These are phyloP conservation scores for Calonectris borealis DNA, from an alignment of 2,113 vertebrate genomes.

Conservation along the genomic window DNA sequence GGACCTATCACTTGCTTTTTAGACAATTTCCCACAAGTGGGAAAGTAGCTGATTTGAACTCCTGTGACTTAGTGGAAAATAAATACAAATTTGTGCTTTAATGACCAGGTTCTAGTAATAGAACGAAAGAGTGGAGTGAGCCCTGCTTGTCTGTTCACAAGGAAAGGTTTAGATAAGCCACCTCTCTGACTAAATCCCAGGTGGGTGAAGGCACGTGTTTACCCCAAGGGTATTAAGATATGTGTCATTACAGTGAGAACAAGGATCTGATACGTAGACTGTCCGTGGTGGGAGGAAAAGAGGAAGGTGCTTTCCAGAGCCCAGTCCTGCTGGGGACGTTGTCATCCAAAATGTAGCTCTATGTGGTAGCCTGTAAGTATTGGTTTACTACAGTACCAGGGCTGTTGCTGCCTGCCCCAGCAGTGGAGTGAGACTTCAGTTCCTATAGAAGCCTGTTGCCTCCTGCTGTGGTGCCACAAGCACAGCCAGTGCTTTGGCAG, in stretches of 20 bases:
- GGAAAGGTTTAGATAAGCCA: background rate
- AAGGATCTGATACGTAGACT: rapidly evolving
- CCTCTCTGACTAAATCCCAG: background rate
- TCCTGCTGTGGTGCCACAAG: background rate
- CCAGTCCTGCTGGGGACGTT: background rate
- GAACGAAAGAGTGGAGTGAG: background rate
- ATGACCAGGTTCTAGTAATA: background rate
- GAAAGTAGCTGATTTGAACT: background rate
- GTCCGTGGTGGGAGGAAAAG: background rate
- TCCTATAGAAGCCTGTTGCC: background rate
- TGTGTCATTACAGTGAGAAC: background rate
- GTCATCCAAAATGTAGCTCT: background rate
- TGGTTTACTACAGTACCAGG: background rate
- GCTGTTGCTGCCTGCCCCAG: background rate
- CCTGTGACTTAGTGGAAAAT: background rate
- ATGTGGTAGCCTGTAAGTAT: background rate
- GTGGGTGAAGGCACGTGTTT: background rate
- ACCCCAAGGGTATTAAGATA: background rate
- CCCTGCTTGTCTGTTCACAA: background rate
- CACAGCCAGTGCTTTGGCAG: background rate
- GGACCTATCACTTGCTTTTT: background rate
- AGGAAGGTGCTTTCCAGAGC: background rate
- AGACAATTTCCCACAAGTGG: background rate
- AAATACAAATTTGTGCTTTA: background rate
- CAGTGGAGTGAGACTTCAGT: background rate